Evolutionary conservation across 2,113 vertebrate genomes (phyloP).

Genomic region (Bothrops jararaca): DNA sequence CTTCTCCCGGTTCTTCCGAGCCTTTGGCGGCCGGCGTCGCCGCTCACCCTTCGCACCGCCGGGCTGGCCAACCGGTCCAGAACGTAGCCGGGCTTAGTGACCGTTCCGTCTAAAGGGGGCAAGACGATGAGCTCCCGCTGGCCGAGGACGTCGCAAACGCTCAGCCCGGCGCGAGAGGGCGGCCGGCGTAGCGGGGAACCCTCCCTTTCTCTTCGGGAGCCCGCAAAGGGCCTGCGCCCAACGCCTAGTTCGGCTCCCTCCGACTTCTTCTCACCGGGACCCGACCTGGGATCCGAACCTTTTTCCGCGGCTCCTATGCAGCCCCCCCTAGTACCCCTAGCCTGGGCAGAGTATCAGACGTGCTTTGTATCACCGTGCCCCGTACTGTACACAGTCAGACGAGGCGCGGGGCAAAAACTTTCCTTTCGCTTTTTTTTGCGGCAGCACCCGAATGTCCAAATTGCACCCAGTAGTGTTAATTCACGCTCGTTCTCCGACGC

Average conservation of each 20-base stretch:
- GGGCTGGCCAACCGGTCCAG: neutral
- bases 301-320: neutral
- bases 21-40: neutral
- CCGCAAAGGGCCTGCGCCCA: neutral
- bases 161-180: too few relatives aligned
- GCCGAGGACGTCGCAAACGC: neutral
- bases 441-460: neutral
- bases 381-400: neutral
- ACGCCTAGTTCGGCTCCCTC: neutral
- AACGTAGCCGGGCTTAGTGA: rapidly evolving
- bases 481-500: neutral
- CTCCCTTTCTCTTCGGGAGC: too few relatives aligned
- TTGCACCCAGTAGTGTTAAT: neutral
- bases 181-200: neutral
- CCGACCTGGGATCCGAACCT: too few relatives aligned
- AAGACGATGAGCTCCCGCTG: rapidly evolving
- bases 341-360: neutral
- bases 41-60: neutral
- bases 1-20: neutral
- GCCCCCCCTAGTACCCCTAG: neutral
- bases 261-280: neutral
- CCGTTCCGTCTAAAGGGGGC: neutral
- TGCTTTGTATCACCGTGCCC: neutral
- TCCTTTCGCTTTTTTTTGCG: neutral
- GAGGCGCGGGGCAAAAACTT: neutral